Evolutionary conservation across 2,888 invertebrate genomes (phyloP), one percentile per base, ranked within the genome.

Genomic region (Hetaerina titia): DNA sequence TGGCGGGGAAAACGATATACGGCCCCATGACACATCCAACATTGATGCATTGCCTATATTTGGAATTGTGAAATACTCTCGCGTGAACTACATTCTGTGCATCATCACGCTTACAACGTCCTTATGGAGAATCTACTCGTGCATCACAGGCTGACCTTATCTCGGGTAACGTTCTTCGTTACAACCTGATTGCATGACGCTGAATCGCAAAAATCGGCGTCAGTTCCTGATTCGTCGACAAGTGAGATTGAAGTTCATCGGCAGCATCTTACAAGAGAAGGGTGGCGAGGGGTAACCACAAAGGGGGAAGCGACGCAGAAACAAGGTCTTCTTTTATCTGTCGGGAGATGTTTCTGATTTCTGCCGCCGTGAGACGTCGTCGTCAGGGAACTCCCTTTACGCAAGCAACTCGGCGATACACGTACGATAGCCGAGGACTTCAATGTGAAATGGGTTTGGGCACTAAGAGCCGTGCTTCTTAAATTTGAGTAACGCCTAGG

Each of bases 251-350:
- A 81, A 81, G 81, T 31, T 81, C 81, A 81, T 81, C 81, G 25
- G 31, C 31, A 31, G 81, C 81, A 81, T 81, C 81, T 81, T 31
- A 31, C 81, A 31, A 15, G 81, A 11, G 25, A 81, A 81, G 69
- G 22, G n/a, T n/a, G 69, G 69, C 69, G 69, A 69, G 25, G 25
- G 25, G 81, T 81, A 25, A 81, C 31, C 81, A 81, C 81, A 31
- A 81, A 81, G 81, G 81, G 81, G 11, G 31, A 81, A 81, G 81
- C 11, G 31, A 31, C 31, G 31, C 81, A 31, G 81, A 25, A 81
- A 31, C 81, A 81, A 81, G 81, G 81, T 81, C 81, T 81, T 31
- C 31, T 81, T 81, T 81, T 81, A 81, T 81, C 81, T 81, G 81
- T 81, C 81, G 69, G n/a, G 81, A 81, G 69, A 69, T 81, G 81